phyloP scores from a whole-genome alignment of 2,797 vertebrate species.

The Premnoplex brunnescens region DNA sequence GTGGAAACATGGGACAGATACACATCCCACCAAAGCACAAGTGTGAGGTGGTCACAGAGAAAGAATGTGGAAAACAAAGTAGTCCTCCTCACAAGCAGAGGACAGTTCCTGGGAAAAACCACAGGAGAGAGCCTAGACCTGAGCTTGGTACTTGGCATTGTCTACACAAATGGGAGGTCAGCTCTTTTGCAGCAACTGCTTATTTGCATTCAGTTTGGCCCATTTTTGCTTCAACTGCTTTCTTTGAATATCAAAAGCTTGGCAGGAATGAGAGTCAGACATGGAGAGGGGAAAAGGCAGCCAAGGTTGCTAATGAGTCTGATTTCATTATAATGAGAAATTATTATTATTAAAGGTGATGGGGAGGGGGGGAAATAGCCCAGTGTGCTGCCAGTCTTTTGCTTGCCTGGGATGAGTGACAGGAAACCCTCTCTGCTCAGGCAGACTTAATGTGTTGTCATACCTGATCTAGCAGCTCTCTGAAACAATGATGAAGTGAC shows the following conservation, averaged over 20 bases:
- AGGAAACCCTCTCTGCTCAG: not conserved
- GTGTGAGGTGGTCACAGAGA: not conserved
- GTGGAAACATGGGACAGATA: not conserved
- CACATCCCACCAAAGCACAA: not conserved
- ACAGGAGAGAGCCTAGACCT: not conserved
- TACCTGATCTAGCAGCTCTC: not conserved
- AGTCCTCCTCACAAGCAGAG: not conserved
- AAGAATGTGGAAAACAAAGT: not conserved
- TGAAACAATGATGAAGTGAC: not conserved
- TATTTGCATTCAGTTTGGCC: not conserved
- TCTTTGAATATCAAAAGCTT: not conserved
- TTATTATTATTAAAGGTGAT: not conserved
- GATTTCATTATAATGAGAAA: not conserved
- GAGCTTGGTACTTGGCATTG: not conserved
- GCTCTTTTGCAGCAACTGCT: not conserved
- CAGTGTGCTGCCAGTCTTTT: not conserved
- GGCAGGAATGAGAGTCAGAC: not conserved
- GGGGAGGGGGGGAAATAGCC: not conserved
- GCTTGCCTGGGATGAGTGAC: not conserved
- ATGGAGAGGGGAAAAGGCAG: not conserved
- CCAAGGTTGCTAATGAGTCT: not conserved
- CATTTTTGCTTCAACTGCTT: rapidly evolving
- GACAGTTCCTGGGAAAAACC: not conserved
- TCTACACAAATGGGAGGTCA: not conserved
- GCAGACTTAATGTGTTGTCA: rapidly evolving